phyloP scores from a whole-genome alignment of 2,888 invertebrate genomes.

The Amiota communis region DNA sequence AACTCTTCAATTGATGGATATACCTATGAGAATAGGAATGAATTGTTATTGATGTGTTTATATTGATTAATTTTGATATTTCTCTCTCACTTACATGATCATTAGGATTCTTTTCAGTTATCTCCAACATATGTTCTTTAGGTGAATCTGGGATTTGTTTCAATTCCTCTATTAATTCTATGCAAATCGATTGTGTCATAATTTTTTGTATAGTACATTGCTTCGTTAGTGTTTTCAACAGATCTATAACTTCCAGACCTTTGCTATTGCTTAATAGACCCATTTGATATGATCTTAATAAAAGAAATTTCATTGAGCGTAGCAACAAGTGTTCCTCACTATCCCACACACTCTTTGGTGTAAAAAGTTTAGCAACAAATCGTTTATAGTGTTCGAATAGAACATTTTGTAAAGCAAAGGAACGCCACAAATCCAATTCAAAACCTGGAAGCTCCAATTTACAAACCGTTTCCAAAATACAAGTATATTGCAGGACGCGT shows the following conservation, averaged over 20 bases:
- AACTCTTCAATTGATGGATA: constrained; percentile 75
- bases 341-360: constrained; percentile 54
- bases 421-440: constrained; percentile 50
- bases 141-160: background rate
- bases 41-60: background rate
- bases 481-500: constrained; percentile 54
- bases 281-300: constrained; percentile 50
- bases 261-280: constrained; percentile 35
- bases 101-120: background rate
- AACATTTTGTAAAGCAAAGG: constrained; percentile 51
- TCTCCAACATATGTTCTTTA: background rate
- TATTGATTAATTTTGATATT: background rate
- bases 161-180: constrained; percentile 42
- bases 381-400: constrained; percentile 54
- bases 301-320: constrained; percentile 49
- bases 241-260: constrained; percentile 45
- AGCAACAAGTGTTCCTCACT: constrained; percentile 45
- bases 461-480: constrained; percentile 53
- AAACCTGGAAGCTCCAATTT: constrained; percentile 64
- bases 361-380: constrained; percentile 62
- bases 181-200: constrained; percentile 32
- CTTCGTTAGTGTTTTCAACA: constrained; percentile 47
- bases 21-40: constrained; percentile 69
- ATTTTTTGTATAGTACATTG: constrained; percentile 25
- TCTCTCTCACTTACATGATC: background rate